These are phyloP conservation scores for Melanerpes formicivorus DNA, from an alignment of 2,113 vertebrate species.

Conservation along the genomic window DNA sequence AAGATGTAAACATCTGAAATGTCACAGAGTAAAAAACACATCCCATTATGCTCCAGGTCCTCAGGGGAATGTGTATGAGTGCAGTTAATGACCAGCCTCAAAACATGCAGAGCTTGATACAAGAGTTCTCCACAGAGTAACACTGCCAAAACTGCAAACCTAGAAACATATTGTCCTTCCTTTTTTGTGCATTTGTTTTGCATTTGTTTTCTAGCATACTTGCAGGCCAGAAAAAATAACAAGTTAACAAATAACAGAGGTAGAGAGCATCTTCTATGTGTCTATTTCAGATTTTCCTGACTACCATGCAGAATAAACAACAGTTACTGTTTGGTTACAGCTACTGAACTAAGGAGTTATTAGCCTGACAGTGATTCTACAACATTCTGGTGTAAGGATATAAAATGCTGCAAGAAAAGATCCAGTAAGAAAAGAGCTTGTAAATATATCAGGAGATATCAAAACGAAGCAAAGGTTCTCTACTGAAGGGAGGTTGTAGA, in stretches of 20 bases:
- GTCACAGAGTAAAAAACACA: background rate
- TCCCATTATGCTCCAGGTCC: background rate
- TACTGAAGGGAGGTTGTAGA: too few relatives aligned
- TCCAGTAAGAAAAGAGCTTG: background rate
- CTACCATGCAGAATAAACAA: background rate
- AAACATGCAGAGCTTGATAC: background rate
- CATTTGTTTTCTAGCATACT: background rate
- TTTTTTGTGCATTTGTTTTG: background rate
- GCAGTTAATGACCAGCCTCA: background rate
- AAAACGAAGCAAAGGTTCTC: background rate
- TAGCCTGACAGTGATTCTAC: background rate
- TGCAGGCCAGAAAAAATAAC: background rate
- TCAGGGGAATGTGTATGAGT: rapidly evolving
- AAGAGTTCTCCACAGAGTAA: background rate
- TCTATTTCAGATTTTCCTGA: background rate
- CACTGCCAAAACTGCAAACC: background rate
- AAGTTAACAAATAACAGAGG: background rate
- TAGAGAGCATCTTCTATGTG: background rate
- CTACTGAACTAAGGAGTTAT: background rate
- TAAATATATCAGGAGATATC: background rate
- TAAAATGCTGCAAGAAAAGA: background rate
- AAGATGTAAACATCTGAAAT: background rate
- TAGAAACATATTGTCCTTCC: background rate
- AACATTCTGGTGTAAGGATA: background rate
- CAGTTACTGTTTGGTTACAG: background rate